Conservation (phyloP, 2,113 vertebrate species). For the Calypte anna region DNA sequence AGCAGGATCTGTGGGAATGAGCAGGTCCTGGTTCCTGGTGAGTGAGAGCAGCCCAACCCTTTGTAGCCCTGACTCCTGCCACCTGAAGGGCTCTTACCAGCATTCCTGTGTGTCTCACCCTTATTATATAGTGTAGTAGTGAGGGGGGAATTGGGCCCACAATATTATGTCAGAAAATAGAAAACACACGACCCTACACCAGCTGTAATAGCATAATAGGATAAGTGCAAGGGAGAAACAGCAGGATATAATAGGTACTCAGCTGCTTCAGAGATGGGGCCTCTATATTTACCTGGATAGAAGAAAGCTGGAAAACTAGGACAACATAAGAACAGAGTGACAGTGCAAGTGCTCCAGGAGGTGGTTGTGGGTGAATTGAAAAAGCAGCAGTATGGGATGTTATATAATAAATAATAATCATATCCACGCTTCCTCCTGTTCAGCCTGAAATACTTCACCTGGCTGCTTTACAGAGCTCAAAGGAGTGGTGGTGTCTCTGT, state of each 20-base stretch:
- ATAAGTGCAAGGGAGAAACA: slow-evolving; percentile 53
- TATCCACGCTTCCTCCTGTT: not conserved
- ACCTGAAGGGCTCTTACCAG: slow-evolving; percentile 27
- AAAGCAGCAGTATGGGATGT: slow-evolving; percentile 10
- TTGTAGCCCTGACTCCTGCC: slow-evolving; percentile 27
- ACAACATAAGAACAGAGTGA: slow-evolving; percentile 25
- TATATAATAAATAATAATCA: slow-evolving; percentile 54
- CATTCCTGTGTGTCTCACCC: not conserved
- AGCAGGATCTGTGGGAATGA: not conserved
- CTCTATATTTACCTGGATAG: slow-evolving; percentile 3
- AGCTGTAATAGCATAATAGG: slow-evolving; percentile 68
- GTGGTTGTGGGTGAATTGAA: slow-evolving; percentile 39
- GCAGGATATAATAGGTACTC: slow-evolving; percentile 61
- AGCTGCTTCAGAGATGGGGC: slow-evolving; percentile 39
- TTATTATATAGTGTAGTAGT: slow-evolving; percentile 21
- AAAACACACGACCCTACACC: slow-evolving; percentile 41
- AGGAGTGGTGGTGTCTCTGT: not conserved
- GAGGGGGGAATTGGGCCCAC: not conserved
- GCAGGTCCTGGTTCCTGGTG: not conserved
- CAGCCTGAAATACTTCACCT: not conserved
- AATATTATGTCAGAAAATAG: slow-evolving; percentile 67
- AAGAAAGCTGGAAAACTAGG: slow-evolving; percentile 40
- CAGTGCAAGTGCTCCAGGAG: slow-evolving; percentile 24
- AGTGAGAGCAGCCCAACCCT: not conserved
- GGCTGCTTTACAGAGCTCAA: not conserved